phyloP scores from a whole-genome alignment of 2,888 invertebrate genomes.

The Rhingia rostrata region DNA sequence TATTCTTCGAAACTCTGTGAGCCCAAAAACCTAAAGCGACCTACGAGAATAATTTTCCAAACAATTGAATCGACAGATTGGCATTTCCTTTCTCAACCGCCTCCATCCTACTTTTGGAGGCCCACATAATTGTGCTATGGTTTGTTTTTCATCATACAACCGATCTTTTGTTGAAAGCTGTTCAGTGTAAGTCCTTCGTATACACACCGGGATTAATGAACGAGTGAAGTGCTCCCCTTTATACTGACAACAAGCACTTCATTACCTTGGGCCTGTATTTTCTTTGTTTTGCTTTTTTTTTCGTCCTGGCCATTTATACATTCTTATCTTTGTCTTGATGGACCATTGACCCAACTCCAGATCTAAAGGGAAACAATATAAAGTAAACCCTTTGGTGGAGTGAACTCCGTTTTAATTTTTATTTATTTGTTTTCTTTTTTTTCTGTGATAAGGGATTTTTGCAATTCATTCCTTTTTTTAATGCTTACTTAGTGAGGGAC shows the following conservation, averaged over 20 bases:
- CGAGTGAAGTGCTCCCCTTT: constrained; percentile 21
- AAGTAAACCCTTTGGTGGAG: neutral
- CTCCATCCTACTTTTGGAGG: constrained; percentile 19
- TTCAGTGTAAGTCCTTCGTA: neutral
- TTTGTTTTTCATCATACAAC: neutral
- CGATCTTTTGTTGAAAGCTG: constrained; percentile 4
- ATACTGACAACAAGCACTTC: constrained; percentile 42
- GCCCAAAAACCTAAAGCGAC: constrained; percentile 21
- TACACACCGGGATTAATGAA: constrained; percentile 10
- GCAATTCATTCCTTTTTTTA: constrained; percentile 13
- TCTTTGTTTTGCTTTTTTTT: constrained; percentile 16
- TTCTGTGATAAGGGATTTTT: constrained; percentile 14
- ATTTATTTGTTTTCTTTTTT: constrained; percentile 15
- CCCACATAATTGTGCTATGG: neutral
- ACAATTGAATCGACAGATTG: constrained; percentile 66
- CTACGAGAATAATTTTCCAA: constrained; percentile 64
- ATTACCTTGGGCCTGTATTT: constrained; percentile 24
- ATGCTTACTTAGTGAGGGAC: constrained; percentile 22
- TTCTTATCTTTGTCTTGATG: constrained; percentile 51
- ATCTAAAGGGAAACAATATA: neutral
- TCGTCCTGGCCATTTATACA: constrained; percentile 28
- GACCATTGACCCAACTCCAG: constrained; percentile 20
- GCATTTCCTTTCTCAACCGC: constrained; percentile 22
- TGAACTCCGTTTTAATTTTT: constrained; percentile 2
- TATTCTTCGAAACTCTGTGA: neutral